A percentile compares a stretch with the other conserved stretches of the same genome.
Conservation (phyloP, 2,888 invertebrate species). For the Idaea biselata region DNA sequence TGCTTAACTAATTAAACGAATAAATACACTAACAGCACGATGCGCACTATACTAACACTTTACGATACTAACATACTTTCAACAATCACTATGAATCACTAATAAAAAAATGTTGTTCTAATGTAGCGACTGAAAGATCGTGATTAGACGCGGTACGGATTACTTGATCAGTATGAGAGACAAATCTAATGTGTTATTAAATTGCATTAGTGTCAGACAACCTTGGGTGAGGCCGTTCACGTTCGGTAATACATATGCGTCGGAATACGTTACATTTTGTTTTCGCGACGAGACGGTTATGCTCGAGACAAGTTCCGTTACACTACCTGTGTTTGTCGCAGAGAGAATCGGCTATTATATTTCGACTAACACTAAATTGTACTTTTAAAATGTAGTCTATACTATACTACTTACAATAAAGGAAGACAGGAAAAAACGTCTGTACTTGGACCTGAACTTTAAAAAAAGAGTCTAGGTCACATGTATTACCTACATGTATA, state of each 20-base stretch:
- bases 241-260: constrained; percentile 49
- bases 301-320: constrained; percentile 30
- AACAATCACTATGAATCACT: too few species aligned
- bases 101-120: background rate
- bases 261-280: constrained; percentile 30
- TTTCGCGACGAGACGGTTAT: constrained; percentile 31
- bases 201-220: constrained; percentile 47
- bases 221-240: constrained; percentile 62
- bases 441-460: too few species aligned
- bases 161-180: constrained; percentile 28
- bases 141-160: constrained; percentile 10
- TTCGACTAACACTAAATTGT: too few species aligned
- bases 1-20: too few species aligned
- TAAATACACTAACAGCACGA: too few species aligned
- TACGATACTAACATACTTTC: too few species aligned
- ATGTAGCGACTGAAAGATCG: background rate
- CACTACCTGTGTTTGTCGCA: constrained; percentile 26
- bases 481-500: too few species aligned
- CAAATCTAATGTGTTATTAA: constrained; percentile 39
- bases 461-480: too few species aligned
- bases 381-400: too few species aligned
- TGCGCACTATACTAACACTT: too few species aligned
- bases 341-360: background rate
- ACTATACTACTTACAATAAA: too few species aligned
- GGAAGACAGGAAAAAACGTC: too few species aligned